These are phyloP conservation scores for Cisticola juncidis DNA, from an alignment of 2,113 vertebrate species.

Conservation along the genomic window DNA sequence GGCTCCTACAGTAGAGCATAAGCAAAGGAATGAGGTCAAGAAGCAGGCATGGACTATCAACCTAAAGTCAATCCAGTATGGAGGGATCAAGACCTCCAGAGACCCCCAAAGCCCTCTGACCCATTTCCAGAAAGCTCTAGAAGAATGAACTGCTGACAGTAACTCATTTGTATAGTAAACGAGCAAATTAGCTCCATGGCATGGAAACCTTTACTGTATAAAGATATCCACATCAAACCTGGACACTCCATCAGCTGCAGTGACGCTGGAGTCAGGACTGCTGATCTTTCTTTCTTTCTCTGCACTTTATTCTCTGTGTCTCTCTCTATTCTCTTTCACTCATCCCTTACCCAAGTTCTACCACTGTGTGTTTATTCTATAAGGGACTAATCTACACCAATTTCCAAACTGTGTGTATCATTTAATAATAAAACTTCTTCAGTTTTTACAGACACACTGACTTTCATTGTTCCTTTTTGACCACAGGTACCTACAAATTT, in stretches of 20 bases:
- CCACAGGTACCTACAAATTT: fast-evolving
- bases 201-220: not conserved
- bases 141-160: not conserved
- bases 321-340: not conserved
- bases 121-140: not conserved
- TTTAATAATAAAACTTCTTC: not conserved
- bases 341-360: not conserved
- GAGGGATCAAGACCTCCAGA: not conserved
- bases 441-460: not conserved
- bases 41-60: not conserved
- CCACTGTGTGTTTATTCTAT: not conserved
- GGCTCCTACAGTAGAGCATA: not conserved
- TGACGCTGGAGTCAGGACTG: not conserved
- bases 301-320: not conserved
- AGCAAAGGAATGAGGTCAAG: not conserved
- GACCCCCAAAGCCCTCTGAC: not conserved
- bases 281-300: not conserved
- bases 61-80: too few relatives aligned
- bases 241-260: not conserved
- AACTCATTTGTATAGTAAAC: not conserved
- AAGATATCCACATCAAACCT: not conserved
- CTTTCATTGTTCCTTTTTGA: not conserved
- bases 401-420: not conserved
- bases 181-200: not conserved
- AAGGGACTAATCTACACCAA: not conserved